Base-by-base conservation (phyloP, 2,797 vertebrate species). In the Chloroceryle amazona region DNA sequence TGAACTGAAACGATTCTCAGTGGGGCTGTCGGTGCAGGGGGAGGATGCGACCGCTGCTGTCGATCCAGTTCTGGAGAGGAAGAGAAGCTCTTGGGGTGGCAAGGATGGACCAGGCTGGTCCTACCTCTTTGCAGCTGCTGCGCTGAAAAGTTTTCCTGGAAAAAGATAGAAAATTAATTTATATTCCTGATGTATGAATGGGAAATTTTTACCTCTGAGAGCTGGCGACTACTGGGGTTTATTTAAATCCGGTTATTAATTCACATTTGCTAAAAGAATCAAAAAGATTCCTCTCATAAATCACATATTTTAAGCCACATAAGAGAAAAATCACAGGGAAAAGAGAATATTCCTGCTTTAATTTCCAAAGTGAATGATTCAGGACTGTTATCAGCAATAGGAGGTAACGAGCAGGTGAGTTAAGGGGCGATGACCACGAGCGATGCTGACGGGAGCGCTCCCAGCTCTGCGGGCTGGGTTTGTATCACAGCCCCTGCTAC, bases 1-100 rank as follows among this genome's bases (percentile, higher is more conserved):
- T 31, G 12, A 35, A 58, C 23, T 3, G 6, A 19, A 52, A 6
- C 0, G 3, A 37, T 23, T 18, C 33, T 61, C 61, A 13, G 70
- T 16, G 39, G 25, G 15, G 26, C 51, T 15, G 22, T 9, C 1
- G 3, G 26, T 6, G 4, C 0, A 1, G 37, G 31, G 8, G 5
- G 3, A 2, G 81, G 70, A 41, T 29, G 55, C 1, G 12, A 20
- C 21, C 15, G 6, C 29, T 23, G 6, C 33, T 5, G 9, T 10
- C 1, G 5, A 0, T 51, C 49, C 33, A 3, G 39, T 8, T 70
- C 41, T 26, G 49, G 22, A 7, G 85, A 22, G 29, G 28, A 28
- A 14, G 19, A 15, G 42, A 51, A 35, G 47, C 20, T 61, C 26
- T 54, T 4, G 1, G 0, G 0, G 57, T 26, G 29, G 9, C 26